Base-by-base conservation (phyloP, 2,888 invertebrate genomes). In the Rotaria socialis region DNA sequence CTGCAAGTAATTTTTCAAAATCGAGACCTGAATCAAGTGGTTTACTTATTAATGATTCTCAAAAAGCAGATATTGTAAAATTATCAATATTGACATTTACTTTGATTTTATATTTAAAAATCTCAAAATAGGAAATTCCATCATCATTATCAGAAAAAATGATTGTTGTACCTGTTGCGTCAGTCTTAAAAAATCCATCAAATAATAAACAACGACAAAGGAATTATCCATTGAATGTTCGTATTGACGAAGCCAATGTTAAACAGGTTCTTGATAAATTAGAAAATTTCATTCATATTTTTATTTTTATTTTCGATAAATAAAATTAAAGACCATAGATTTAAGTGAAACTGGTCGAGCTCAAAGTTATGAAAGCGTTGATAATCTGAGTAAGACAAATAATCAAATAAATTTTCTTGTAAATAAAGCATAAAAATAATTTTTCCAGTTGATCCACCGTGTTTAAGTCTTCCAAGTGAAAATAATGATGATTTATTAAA, bases 1-100 rank as follows among this genome's bases (percentile, higher is more conserved):
- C 80, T 80, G 80, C 80, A 22, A 80, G 80, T 80, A 80, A 24
- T n/a, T 80, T 47, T 41, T 80, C 80, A n/a, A 80, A 80, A 80
- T 47, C 80, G 4, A 3, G 80, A 80, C 80, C 80, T 47, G 80
- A 80, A n/a, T 80, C 80, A 47, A 14, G 10, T n/a, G 24, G 22
- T n/a, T 8, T 24, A 47, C 47, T n/a, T 47, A 43, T 80, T 10
- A n/a, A 43, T 80, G 47, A 47, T n/a, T 43, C 47, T 47, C 10
- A 47, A 80, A 43, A 47, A 47, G 80, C 24, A 47, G 47, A 80
- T n/a, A 24, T 24, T 11, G 22, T 3, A 7, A 41, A 16, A n/a
- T 0, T 10, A 35, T 35, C 35, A 35, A 35, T 35, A 35, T 35
- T 35, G 35, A 35, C 35, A 35, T 35, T 35, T 35, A 2, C 35